Base-by-base conservation (phyloP, 2,797 vertebrate species). In the Lerista edwardsae region DNA sequence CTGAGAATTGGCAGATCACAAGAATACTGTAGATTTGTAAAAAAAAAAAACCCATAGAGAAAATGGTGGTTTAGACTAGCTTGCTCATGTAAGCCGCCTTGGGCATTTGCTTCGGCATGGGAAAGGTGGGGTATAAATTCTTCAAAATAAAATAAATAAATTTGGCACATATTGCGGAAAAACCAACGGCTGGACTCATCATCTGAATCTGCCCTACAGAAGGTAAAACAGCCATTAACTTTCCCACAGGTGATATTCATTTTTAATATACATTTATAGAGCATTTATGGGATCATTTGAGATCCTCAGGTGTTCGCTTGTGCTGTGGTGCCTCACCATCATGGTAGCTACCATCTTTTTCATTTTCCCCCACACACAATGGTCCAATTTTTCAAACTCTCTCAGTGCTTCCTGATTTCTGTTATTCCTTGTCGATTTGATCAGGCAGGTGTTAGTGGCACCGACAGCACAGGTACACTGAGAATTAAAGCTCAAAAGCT, bases 401-500 rank as follows among this genome's bases (percentile, higher is more conserved):
- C 1, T 51, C 29, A 75, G 73, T 83, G 47, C 55, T 84, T 91
- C 36, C 10, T 65, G 4, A 61, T 84, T 84, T 7, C 2, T 79
- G 8, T 61, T 85, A 23, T 82, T 75, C 25, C 36, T 67, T 87
- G 59, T 83, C 12, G 69, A 51, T 87, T 81, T 84, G 84, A 74
- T 19, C 10, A 82, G 61, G 7, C 86, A 87, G 85, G 81, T 59
- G 0, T 31, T 0, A 34, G 86, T n/a, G 34, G 11, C 39, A 82
- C 25, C 36, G 74, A 68, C 69, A 82, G 41, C 34, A 84, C 29
- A 55, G 68, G 65, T 65, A 31, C 76, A 47, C 47, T 62, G 59
- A 77, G 36, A 9, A 93, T 69, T 19, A 85, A 84, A 59, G 23
- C 1, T 89, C 19, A 41, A 85, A 90, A 89, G 31, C 4, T 61